Evolutionary conservation across 2,888 invertebrate species (phyloP), one percentile per base, ranked within the genome.

Genomic region (Drosophila mulleri): DNA sequence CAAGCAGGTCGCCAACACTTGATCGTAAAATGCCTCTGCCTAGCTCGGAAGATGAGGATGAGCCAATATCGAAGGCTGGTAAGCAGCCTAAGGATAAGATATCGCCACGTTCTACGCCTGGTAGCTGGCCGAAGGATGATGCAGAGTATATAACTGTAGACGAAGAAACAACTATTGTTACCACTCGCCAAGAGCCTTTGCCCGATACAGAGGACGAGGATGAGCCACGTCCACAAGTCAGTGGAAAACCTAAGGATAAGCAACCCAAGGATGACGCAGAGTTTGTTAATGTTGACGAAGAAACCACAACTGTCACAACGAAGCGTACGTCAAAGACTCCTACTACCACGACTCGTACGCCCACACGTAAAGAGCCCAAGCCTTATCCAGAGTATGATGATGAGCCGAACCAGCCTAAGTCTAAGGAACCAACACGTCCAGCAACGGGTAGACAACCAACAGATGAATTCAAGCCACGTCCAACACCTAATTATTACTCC

Each of bases 401-500:
- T 1, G 47, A 39, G 18, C 57, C 20, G 0, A 11, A 35, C 3
- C 35, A n/a, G 16, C 58, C 37, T 0, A 48, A 20, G 39, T 20
- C 11, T 11, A 39, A 20, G 11, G 48, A 29, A 1, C 50, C n/a
- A n/a, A 47, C 16, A 16, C 20, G 44, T 20, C 12, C 42, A 5
- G 18, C 44, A 23, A 23, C 42, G n/a, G 54, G 26, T 0, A 29
- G 12, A 9, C 41, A 56, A n/a, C 54, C 54, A 16, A 37, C 37
- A 8, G 47, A 18, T 39, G 39, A 59, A 11, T 18, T 29, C 2
- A 47, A 59, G 48, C 59, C 59, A 39, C 59, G 59, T 0, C 11
- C 48, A 11, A 26, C 39, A 7, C 59, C 48, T 4, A 59, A 18
- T 7, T 59, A 59, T 39, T 59, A 59, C 29, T 59, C 59, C 9